These are phyloP conservation scores for Syngnathus scovelli DNA, from an alignment of 2,113 vertebrate genomes.

Conservation along the genomic window DNA sequence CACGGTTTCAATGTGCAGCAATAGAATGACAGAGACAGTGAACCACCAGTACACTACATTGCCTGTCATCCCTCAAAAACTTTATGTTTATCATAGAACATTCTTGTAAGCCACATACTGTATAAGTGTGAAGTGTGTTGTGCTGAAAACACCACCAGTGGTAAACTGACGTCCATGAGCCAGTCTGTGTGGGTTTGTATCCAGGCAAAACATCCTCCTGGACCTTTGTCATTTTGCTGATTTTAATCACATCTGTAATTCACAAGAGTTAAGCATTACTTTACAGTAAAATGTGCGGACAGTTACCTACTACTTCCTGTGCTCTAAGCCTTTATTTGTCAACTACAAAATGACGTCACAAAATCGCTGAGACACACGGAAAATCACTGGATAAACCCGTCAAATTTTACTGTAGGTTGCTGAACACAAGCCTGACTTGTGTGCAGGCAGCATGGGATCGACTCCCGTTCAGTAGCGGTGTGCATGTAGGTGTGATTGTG, in stretches of 20 bases:
- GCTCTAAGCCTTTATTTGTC: slow-evolving; percentile 37
- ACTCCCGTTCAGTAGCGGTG: too few species aligned
- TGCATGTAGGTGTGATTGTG: too few species aligned
- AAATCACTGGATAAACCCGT: slow-evolving; percentile 43
- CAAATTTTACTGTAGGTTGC: slow-evolving; percentile 51
- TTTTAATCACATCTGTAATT: neutral
- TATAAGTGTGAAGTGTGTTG: neutral
- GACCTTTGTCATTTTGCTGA: neutral
- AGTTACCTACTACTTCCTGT: neutral
- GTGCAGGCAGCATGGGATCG: too few species aligned
- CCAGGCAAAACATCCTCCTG: neutral
- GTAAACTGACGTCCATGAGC: neutral
- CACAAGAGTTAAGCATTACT: neutral
- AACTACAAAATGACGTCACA: slow-evolving; percentile 61
- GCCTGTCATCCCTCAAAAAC: neutral
- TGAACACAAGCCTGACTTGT: too few species aligned
- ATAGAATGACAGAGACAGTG: neutral
- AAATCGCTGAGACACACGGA: slow-evolving; percentile 39
- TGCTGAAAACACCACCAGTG: too few species aligned
- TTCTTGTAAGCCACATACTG: neutral
- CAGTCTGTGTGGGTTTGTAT: neutral
- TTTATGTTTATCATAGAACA: neutral
- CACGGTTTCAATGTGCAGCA: neutral
- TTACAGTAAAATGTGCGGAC: neutral
- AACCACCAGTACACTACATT: neutral